Conservation (phyloP, 2,888 invertebrate species). For the Tenthredo notha region DNA sequence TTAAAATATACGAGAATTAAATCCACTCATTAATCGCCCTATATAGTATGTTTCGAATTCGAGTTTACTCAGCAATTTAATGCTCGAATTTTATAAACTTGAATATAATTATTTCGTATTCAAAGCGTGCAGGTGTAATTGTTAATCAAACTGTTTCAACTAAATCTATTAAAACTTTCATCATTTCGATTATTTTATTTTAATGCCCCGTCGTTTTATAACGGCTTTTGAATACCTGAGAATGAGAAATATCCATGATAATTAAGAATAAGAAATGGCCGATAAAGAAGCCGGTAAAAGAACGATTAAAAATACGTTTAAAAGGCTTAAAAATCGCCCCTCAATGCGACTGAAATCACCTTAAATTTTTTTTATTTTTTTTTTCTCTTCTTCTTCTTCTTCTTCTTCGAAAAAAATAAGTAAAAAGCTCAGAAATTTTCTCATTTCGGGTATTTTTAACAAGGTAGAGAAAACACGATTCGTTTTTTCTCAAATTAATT, state of each 20-base stretch:
- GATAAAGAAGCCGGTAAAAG: constrained; percentile 13
- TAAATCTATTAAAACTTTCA: constrained; percentile 62
- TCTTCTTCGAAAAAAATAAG: no score
- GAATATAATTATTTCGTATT: not conserved
- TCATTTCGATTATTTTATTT: constrained; percentile 62
- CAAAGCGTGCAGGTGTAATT: constrained; percentile 55
- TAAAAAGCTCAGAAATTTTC: not conserved
- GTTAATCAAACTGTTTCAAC: constrained; percentile 61
- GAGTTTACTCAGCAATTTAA: not conserved
- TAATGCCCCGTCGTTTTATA: constrained; percentile 49
- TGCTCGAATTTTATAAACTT: not conserved
- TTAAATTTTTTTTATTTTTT: not conserved
- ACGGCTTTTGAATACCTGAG: constrained; percentile 58
- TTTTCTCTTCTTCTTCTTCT: no score
- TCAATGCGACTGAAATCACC: not conserved
- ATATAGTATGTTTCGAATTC: not conserved
- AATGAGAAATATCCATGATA: constrained; percentile 59
- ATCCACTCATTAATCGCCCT: not conserved
- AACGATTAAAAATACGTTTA: constrained; percentile 18
- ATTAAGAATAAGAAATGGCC: not conserved
- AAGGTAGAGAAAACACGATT: not conserved
- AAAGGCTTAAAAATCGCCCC: not conserved
- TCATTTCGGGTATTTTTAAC: not conserved
- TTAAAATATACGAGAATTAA: not conserved
- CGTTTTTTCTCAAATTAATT: not conserved